Evolutionary conservation across 2,888 invertebrate species (phyloP).

Genomic region (Agrilus biguttatus): DNA sequence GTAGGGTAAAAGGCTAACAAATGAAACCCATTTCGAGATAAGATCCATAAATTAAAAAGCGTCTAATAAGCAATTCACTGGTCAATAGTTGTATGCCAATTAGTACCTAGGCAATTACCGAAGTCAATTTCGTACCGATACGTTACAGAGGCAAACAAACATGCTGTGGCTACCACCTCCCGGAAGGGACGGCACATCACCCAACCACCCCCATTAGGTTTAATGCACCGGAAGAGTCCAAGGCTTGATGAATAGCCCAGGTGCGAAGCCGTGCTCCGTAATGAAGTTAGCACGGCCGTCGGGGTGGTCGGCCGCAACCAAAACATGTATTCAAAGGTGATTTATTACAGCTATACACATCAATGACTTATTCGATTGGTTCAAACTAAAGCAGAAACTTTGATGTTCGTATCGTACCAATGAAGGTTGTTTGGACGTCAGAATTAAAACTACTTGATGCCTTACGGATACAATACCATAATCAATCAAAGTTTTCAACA

Average conservation of each 20-base stretch:
- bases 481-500: too few relatives aligned
- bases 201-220: too few relatives aligned
- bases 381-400: conserved; percentile 14
- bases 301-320: conserved; percentile 26
- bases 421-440: too few relatives aligned
- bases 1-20: too few relatives aligned
- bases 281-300: conserved; percentile 25
- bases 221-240: conserved; percentile 13
- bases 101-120: too few relatives aligned
- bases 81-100: too few relatives aligned
- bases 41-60: too few relatives aligned
- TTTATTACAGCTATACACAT: conserved; percentile 22
- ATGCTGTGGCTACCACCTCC: neutral
- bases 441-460: too few relatives aligned
- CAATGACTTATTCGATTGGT: conserved; percentile 14
- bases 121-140: too few relatives aligned
- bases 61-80: too few relatives aligned
- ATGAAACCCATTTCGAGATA: too few relatives aligned
- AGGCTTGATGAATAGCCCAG: conserved; percentile 22
- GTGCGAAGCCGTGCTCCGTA: conserved; percentile 21
- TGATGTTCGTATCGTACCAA: neutral
- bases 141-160: too few relatives aligned
- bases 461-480: neutral
- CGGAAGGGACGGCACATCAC: conserved; percentile 9
- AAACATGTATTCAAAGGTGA: conserved; percentile 24